Conservation (phyloP, 2,888 invertebrate species). For the Andrena fulva region DNA sequence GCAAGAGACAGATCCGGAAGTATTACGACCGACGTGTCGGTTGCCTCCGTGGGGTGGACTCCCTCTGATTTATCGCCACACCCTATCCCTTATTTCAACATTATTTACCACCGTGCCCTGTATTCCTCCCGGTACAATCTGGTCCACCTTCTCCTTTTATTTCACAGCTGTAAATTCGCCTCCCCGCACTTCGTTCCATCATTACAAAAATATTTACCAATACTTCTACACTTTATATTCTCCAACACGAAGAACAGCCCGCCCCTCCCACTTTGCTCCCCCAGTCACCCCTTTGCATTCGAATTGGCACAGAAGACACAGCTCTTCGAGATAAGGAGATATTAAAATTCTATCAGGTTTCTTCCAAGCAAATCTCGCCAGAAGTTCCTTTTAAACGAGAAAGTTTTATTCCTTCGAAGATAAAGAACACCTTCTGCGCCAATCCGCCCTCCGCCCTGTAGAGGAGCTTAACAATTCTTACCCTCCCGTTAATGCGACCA, state of each 20-base stretch:
- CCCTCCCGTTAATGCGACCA: not conserved
- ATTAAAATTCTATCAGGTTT: conserved; percentile 42
- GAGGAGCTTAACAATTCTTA: conserved; percentile 6
- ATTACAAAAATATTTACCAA: conserved; percentile 18
- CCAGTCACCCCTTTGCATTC: conserved; percentile 11
- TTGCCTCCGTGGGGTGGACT: conserved; percentile 54
- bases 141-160: conserved; percentile 3
- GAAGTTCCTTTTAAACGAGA: conserved; percentile 27
- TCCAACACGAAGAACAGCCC: not conserved
- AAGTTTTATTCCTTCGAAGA: conserved; percentile 5
- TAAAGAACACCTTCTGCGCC: not conserved
- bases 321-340: conserved; percentile 31
- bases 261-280: not conserved
- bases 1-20: conserved; percentile 52
- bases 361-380: conserved; percentile 17
- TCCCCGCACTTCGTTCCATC: not conserved
- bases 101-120: conserved; percentile 64
- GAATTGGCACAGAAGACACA: conserved; percentile 40
- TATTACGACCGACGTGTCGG: conserved; percentile 63
- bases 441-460: not conserved
- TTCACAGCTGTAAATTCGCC: conserved; percentile 27
- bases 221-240: not conserved
- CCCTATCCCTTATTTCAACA: conserved; percentile 63
- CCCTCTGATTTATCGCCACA: conserved; percentile 64
- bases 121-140: not conserved